phyloP scores from a whole-genome alignment of 2,888 invertebrate genomes.

The Erynnis tages region DNA sequence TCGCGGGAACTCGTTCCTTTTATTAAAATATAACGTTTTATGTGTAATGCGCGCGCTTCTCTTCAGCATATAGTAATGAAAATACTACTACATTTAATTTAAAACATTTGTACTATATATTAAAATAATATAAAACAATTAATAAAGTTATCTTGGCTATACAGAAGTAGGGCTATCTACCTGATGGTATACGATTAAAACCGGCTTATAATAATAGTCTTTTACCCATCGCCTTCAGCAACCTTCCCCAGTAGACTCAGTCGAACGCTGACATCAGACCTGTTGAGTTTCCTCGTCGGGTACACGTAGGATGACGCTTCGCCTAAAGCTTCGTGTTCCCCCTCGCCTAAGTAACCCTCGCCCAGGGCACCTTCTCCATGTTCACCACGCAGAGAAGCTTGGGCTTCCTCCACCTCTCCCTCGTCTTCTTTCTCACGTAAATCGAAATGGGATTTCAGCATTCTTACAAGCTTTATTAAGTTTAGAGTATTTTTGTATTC shows the following conservation, averaged over 20 bases:
- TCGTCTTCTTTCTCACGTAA: slow-evolving; percentile 30
- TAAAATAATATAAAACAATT: too few species aligned
- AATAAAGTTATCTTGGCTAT: too few species aligned
- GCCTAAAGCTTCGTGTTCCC: slow-evolving; percentile 34
- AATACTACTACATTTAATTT: too few species aligned
- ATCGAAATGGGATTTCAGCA: slow-evolving; percentile 63
- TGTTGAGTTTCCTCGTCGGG: slow-evolving; percentile 44
- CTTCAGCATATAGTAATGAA: too few species aligned
- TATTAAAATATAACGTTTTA: too few species aligned
- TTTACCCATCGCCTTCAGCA: slow-evolving; percentile 71
- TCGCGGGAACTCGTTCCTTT: too few species aligned
- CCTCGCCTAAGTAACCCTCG: slow-evolving; percentile 15
- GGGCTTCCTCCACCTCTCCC: slow-evolving; percentile 11
- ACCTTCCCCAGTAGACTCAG: slow-evolving; percentile 70
- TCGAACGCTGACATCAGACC: slow-evolving; percentile 56
- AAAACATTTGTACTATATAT: too few species aligned
- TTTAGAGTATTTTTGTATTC: not conserved
- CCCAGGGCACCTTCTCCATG: not conserved
- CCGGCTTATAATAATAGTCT: too few species aligned
- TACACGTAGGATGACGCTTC: slow-evolving; percentile 30
- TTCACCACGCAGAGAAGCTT: not conserved
- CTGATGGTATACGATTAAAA: too few species aligned
- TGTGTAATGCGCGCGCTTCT: too few species aligned
- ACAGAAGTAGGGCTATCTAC: too few species aligned
- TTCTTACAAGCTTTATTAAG: slow-evolving; percentile 28